A percentile compares a stretch with the other conserved stretches of the same genome.
Conservation (phyloP, 2,113 vertebrate genomes). For the Astatoreochromis straeleni region DNA sequence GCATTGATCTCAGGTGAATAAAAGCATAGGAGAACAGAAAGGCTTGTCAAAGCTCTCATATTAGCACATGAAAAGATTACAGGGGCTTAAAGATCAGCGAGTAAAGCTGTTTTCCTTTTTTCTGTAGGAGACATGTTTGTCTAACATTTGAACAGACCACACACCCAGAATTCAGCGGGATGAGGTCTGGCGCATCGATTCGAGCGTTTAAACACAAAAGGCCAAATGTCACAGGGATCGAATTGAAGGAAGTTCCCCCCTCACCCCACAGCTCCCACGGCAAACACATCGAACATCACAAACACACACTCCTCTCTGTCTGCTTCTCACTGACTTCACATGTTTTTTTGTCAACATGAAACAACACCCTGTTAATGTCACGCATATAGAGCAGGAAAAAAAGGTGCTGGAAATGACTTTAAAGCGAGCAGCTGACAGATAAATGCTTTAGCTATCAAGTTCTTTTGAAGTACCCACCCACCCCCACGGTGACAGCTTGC, state of each 20-base stretch:
- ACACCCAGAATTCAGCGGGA: background rate
- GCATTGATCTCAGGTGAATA: background rate
- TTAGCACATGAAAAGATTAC: background rate
- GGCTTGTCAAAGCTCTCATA: background rate
- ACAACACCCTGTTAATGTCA: background rate
- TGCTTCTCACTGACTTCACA: background rate
- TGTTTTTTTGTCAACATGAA: background rate
- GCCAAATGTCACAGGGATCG: background rate
- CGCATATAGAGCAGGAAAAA: background rate
- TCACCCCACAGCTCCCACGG: background rate
- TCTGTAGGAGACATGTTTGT: background rate
- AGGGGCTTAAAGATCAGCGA: background rate
- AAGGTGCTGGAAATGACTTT: constrained; percentile 12
- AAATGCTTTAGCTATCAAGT: constrained; percentile 29
- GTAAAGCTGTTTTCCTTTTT: background rate
- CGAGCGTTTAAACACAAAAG: background rate
- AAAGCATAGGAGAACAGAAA: background rate
- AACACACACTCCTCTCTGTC: background rate
- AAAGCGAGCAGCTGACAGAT: constrained; percentile 41
- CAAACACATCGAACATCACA: background rate
- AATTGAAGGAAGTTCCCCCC: constrained; percentile 13
- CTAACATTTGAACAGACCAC: background rate
- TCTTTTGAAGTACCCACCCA: constrained; percentile 29
- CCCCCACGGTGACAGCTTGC: constrained; percentile 4
- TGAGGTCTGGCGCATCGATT: background rate